phyloP scores from a whole-genome alignment of 2,113 vertebrate species.

The Muscicapa adusta region DNA sequence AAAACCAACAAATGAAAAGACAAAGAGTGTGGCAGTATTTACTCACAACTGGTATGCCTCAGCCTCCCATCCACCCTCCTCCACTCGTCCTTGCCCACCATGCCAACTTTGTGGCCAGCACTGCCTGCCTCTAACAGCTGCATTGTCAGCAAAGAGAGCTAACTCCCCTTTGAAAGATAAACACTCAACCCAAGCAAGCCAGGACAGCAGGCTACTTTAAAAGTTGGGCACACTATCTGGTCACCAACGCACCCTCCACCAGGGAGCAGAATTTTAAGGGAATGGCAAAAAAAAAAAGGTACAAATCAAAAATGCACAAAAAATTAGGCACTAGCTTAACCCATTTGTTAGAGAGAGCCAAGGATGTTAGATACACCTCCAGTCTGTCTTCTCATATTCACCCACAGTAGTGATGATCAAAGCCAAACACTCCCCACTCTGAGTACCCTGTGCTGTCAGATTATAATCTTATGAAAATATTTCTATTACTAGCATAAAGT shows the following conservation, averaged over 20 bases:
- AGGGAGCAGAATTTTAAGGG: not conserved
- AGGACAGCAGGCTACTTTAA: not conserved
- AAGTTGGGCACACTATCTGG: not conserved
- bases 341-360: not conserved
- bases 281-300: not conserved
- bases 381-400: not conserved
- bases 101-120: not conserved
- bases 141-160: conserved; percentile 17
- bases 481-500: not conserved
- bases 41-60: conserved; percentile 32
- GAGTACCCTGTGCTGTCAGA: conserved; percentile 17
- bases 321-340: conserved; percentile 30
- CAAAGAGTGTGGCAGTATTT: conserved; percentile 57
- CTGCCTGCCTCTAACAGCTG: not conserved
- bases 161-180: conserved; percentile 45
- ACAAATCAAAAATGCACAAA: conserved; percentile 29
- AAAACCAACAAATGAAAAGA: not conserved
- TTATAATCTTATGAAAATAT: conserved; percentile 7
- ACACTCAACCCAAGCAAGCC: conserved; percentile 12
- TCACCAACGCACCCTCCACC: not conserved
- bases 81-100: not conserved
- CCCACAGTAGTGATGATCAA: not conserved
- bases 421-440: not conserved
- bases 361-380: not conserved
- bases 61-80: not conserved